Evolutionary conservation across 1,140 invertebrate species (phyloP), one percentile per base, ranked within the genome.

Genomic region (Lerema accius): DNA sequence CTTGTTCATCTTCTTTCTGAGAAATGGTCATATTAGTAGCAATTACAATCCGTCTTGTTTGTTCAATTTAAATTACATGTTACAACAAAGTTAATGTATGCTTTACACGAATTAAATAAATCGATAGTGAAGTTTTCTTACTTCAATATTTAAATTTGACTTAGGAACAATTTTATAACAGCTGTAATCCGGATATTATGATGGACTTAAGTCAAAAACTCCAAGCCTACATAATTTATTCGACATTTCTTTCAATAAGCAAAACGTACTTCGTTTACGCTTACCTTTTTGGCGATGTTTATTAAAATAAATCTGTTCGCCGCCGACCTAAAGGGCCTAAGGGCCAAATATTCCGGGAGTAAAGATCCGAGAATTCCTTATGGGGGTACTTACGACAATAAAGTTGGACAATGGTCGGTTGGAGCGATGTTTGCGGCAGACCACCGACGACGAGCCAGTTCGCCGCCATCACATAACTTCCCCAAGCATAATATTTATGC

Each of bases 401-500:
- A 84, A 83, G 69, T 80, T 78, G 82, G 76, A 84, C 83, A 84
- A 82, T 83, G 77, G 71, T 28, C 58, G 63, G 28, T 56, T 15
- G 51, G 64, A 58, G 58, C 64, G 60, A 60, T 83, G 74, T 82
- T 85, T 82, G 79, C 78, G 75, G 75, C 68, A 70, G 86, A 89
- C 86, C 84, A 86, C 86, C 84, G 78, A 72, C 80, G 76, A 66
- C 53, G 82, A 11, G 46, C 43, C 28, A 40, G 51, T 50, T 58
- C 40, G 61, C 50, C 59, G 49, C 63, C 59, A 63, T 70, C 66
- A 61, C 42, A 50, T 51, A 65, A 40, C 56, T 59, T 59, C 42
- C 49, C 37, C 49, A 69, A 70, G 59, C 67, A 74, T 67, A 73
- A 72, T 67, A 74, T 77, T 77, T 74, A 75, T 60, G 51, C 50